Conservation (phyloP, 2,113 vertebrate species). For the Pygoscelis antarcticus region DNA sequence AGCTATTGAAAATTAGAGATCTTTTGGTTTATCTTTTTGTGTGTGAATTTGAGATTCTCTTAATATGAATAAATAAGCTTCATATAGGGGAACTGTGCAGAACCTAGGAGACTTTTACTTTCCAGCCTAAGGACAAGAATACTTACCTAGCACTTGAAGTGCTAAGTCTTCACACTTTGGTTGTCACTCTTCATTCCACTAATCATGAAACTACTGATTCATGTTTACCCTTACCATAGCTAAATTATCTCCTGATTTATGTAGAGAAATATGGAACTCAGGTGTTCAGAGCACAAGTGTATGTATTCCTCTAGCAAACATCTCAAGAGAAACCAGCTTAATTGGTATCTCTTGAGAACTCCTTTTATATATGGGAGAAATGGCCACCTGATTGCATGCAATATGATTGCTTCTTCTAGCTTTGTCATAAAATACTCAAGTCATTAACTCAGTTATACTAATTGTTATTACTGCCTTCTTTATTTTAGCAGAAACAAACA, state of each 20-base stretch:
- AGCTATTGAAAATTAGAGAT: background rate
- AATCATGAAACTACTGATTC: background rate
- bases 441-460: background rate
- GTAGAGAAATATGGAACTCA: background rate
- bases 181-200: background rate
- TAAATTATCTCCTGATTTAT: background rate
- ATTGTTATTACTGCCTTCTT: background rate
- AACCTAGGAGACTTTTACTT: background rate
- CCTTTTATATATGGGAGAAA: background rate
- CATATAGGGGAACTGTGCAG: background rate
- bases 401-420: background rate
- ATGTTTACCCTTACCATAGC: background rate
- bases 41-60: background rate
- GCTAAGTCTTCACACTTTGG: background rate
- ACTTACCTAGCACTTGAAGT: background rate
- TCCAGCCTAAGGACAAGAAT: background rate
- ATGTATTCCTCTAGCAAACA: background rate
- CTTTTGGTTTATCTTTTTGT: background rate
- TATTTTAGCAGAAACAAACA: conserved; percentile 35
- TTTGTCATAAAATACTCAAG: background rate
- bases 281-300: background rate
- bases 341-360: background rate
- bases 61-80: background rate
- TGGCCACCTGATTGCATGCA: background rate
- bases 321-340: background rate